Evolutionary conservation across 2,888 invertebrate species (phyloP), one percentile per base, ranked within the genome.

Genomic region (Agrotis clavis): DNA sequence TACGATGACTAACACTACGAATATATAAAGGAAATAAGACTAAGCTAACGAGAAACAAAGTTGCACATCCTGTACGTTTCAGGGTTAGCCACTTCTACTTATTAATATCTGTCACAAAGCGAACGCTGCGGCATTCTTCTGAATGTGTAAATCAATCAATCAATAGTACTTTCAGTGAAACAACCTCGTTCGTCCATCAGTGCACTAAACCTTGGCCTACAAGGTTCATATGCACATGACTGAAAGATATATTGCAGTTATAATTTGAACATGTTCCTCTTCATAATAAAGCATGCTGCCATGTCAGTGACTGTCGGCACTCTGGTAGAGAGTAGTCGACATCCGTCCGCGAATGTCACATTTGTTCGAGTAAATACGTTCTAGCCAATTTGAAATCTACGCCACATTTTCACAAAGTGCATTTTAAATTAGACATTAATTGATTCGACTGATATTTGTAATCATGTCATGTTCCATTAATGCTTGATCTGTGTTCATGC

Each of bases 151-250:
- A 77, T 86, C 84, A 73, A 80, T 86, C 86, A 86, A 80, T 87
- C 84, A 84, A 82, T 86, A 71, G 75, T 77, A 69, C 72, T 77
- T 82, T 62, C 59, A 78, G 78, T 70, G 70, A 84, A 83, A 88
- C 87, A 89, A 88, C 92, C 93, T 93, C 90, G 92, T 92, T 88
- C 86, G 84, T 90, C 89, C 86, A 88, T 90, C 91, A 89, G 81
- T 80, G 80, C 71, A 64, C 14, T 30, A 69, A 65, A 82, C 93
- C 93, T 93, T 94, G 93, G 91, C 91, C 89, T 77, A 85, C 86
- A 83, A 89, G 89, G 89, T 91, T 91, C 87, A 79, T 81, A 87
- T 90, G 88, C 87, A 87, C 79, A 79, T 78, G 73, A 83, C 85
- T 86, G 87, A 91, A 84, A 90, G 90, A 92, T 89, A 89, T 90